Conservation (phyloP, 2,797 vertebrate species). For the Hipposideros larvatus region DNA sequence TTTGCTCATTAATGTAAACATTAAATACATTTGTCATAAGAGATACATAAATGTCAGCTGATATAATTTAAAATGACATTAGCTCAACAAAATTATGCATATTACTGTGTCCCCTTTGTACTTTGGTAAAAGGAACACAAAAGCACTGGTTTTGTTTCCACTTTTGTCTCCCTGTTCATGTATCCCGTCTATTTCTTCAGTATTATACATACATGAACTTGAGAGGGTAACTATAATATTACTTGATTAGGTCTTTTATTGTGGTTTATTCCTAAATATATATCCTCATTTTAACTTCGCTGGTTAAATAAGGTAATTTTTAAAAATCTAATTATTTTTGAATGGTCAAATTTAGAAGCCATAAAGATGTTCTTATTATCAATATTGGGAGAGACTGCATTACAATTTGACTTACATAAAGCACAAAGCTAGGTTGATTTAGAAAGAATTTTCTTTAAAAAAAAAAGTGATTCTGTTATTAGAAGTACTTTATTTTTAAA, state of each 20-base stretch:
- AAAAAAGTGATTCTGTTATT: background rate
- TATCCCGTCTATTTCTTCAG: background rate
- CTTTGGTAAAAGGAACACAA: background rate
- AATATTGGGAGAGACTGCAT: background rate
- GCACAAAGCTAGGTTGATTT: background rate
- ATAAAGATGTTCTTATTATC: background rate
- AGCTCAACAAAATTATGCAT: background rate
- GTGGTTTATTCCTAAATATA: background rate
- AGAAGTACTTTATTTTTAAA: constrained; percentile 42
- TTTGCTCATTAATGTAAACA: background rate
- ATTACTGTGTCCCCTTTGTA: background rate
- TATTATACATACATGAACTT: background rate
- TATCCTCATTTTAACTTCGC: background rate
- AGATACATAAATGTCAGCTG: background rate
- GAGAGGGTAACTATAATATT: background rate
- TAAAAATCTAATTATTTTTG: background rate
- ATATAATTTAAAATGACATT: background rate
- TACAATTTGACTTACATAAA: background rate
- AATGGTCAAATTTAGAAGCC: constrained; percentile 34
- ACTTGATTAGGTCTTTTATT: background rate
- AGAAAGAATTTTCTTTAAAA: background rate
- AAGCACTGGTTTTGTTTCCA: background rate
- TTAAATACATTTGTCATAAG: background rate
- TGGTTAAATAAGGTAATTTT: background rate
- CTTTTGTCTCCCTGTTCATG: background rate